phyloP scores from a whole-genome alignment of 2,888 invertebrate species.

The Oxyscelio sp. region DNA sequence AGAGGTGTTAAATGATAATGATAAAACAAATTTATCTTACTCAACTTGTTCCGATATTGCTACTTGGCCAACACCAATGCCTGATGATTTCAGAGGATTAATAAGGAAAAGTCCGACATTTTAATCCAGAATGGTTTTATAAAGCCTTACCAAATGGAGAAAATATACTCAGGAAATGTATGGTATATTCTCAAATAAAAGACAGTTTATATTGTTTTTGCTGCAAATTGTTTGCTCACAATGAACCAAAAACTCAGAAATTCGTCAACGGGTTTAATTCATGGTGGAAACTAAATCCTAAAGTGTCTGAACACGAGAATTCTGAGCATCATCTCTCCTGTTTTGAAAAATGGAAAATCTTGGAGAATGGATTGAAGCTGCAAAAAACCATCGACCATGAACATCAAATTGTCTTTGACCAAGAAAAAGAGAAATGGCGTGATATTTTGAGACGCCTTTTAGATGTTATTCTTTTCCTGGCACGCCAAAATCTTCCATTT shows the following conservation, averaged over 20 bases:
- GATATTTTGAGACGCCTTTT: constrained; percentile 50
- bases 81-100: too few relatives aligned
- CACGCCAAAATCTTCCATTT: constrained; percentile 40
- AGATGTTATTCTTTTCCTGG: constrained; percentile 14
- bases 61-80: too few relatives aligned
- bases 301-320: constrained; percentile 60
- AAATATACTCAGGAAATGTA: constrained; percentile 55
- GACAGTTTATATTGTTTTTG: constrained; percentile 62
- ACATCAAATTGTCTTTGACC: constrained; percentile 3
- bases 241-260: constrained; percentile 88
- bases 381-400: constrained; percentile 32
- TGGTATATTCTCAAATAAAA: constrained; percentile 65
- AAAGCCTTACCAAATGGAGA: background rate
- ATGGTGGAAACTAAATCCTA: constrained; percentile 53
- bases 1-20: too few relatives aligned
- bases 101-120: background rate
- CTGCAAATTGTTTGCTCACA: constrained; percentile 87
- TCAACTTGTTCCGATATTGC: too few relatives aligned
- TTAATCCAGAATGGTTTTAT: constrained; percentile 1
- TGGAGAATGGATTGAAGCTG: constrained; percentile 51
- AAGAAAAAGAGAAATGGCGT: constrained; percentile 42
- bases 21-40: too few relatives aligned
- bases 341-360: constrained; percentile 64
- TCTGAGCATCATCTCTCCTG: constrained; percentile 61
- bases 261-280: constrained; percentile 35